Base-by-base conservation (phyloP, 2,113 vertebrate genomes). In the Prietella phreatophila region DNA sequence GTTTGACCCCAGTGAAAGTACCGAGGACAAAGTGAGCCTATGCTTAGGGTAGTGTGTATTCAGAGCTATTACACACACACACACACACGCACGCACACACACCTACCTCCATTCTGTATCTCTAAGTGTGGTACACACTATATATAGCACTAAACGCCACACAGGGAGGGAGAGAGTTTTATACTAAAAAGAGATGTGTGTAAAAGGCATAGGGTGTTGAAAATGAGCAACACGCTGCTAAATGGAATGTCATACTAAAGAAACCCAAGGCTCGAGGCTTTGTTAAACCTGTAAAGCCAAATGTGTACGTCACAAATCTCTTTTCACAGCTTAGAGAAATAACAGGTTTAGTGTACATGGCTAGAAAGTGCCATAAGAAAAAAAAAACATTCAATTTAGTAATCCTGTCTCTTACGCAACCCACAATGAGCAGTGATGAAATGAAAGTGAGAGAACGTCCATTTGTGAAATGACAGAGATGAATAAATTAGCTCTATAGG, bases 381-480 rank as follows among this genome's bases (percentile, higher is more conserved):
- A 75, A 75, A 13, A 22, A 55, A 47, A 82, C 11, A 88, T 76
- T 83, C 58, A 10, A 20, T 69, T 85, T 75, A 75, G 83, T 65
- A 67, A 67, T 33, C 86, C 76, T 82, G 71, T 69, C 81, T 86
- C 50, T 87, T 81, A 84, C 20, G 39, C 78, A 85, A 75, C 61
- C 58, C 61, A 86, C 82, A 83, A n/a, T n/a, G 85, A 91, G 75
- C 56, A 53, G 60, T 83, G 90, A 91, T 90, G 71, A 61, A 65
- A 30, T 85, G 17, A 82, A 83, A 76, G 80, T 42, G 47, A 80
- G 58, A 88, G 71, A 84, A 65, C 85, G 75, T 84, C 90, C 87
- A 89, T 88, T 93, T 89, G 91, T 91, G 89, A 92, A 92, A 93
- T 92, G 89, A 91, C 88, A 89, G 60, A 85, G 76, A 75, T 90